phyloP scores from a whole-genome alignment of 2,888 invertebrate genomes.

The Nomada ferruginata region DNA sequence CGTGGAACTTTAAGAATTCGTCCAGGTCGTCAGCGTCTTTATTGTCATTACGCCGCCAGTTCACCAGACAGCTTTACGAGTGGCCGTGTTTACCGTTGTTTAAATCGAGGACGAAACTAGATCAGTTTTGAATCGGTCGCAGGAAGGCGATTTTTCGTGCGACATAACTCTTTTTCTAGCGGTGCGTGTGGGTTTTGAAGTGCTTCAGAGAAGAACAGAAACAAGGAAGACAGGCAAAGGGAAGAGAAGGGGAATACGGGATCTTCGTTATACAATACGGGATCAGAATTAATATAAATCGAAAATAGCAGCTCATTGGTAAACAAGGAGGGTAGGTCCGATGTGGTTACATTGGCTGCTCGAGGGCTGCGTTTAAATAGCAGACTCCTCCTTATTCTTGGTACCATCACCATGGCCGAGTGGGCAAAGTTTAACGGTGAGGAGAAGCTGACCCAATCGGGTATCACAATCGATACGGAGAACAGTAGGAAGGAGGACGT shows the following conservation, averaged over 20 bases:
- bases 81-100: slow-evolving; percentile 81
- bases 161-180: slow-evolving; percentile 42
- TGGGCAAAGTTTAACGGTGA: slow-evolving; percentile 80
- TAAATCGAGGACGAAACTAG: slow-evolving; percentile 83
- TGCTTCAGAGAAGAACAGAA: neutral
- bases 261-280: neutral
- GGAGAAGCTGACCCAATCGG: slow-evolving; percentile 54
- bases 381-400: slow-evolving; percentile 6
- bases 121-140: slow-evolving; percentile 63
- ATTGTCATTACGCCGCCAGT: slow-evolving; percentile 79
- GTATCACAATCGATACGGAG: slow-evolving; percentile 25
- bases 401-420: slow-evolving; percentile 77
- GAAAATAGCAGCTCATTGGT: too few species aligned
- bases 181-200: slow-evolving; percentile 25
- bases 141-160: slow-evolving; percentile 34
- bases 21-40: slow-evolving; percentile 64
- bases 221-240: neutral
- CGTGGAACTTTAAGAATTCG: slow-evolving; percentile 50
- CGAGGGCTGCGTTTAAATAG: slow-evolving; percentile 21
- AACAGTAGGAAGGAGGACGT: neutral
- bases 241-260: neutral
- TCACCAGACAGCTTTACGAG: slow-evolving; percentile 81
- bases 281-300: neutral
- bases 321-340: neutral
- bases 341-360: slow-evolving; percentile 23